Conservation (phyloP, 1,140 invertebrate species). For the Saccostrea glomerata region DNA sequence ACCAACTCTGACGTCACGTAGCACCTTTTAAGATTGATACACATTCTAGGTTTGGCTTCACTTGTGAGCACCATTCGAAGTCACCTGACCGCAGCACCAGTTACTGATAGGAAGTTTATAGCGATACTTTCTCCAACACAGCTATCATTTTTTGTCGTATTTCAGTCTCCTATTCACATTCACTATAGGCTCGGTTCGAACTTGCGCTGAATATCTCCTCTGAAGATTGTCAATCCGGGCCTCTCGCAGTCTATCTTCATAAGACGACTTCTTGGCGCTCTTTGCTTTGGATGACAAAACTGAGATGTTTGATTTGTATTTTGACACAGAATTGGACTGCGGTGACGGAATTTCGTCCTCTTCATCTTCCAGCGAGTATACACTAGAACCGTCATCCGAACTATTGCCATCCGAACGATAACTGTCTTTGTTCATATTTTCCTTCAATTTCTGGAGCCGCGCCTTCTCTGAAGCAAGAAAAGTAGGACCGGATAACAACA, state of each 20-base stretch:
- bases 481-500: neutral
- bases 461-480: conserved; percentile 45
- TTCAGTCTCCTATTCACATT: conserved; percentile 42
- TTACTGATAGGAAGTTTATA: neutral
- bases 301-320: neutral
- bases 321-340: neutral
- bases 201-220: conserved; percentile 46
- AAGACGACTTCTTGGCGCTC: conserved; percentile 27
- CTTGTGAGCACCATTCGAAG: neutral
- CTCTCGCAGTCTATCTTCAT: conserved; percentile 38
- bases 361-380: conserved; percentile 42
- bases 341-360: neutral
- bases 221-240: conserved; percentile 42
- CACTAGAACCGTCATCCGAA: conserved; percentile 42
- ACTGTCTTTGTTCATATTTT: conserved; percentile 21
- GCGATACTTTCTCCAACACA: neutral
- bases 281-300: conserved; percentile 24
- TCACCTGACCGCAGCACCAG: neutral
- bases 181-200: conserved; percentile 37
- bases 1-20: neutral
- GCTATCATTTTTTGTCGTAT: conserved; percentile 25
- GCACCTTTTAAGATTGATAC: neutral
- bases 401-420: conserved; percentile 47
- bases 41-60: neutral
- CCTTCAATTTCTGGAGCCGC: conserved; percentile 16